Evolutionary conservation across 2,888 invertebrate species (phyloP).

Genomic region (Drosophila atripex): DNA sequence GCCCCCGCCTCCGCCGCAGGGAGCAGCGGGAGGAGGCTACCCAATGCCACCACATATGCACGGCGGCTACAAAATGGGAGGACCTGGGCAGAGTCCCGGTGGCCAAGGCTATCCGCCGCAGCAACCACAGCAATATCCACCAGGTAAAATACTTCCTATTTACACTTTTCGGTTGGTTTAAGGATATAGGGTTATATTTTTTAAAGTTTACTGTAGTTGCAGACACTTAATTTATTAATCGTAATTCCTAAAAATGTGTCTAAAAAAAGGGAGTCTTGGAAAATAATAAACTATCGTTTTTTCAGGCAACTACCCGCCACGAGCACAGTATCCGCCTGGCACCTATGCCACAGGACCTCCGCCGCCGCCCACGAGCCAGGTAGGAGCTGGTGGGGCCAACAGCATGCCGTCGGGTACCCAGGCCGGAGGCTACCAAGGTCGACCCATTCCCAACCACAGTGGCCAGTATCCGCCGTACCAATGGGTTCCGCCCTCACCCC

Average conservation of each 20-base stretch:
- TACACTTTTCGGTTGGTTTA: neutral
- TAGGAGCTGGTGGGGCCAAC: slow-evolving; percentile 79
- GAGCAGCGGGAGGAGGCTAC: slow-evolving; percentile 78
- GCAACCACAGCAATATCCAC: slow-evolving; percentile 86
- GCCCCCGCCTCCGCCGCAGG: slow-evolving; percentile 78
- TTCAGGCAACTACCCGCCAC: slow-evolving; percentile 83
- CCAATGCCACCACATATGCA: slow-evolving; percentile 83
- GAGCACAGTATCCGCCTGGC: slow-evolving; percentile 85
- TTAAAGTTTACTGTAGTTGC: too few species aligned
- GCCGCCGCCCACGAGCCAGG: slow-evolving; percentile 85
- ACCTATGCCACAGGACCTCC: slow-evolving; percentile 85
- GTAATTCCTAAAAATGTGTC: too few species aligned
- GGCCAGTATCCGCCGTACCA: slow-evolving; percentile 84
- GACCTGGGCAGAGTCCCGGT: slow-evolving; percentile 85
- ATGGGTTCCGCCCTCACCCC: slow-evolving; percentile 83
- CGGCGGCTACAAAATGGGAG: slow-evolving; percentile 87
- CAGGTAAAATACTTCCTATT: slow-evolving; percentile 80
- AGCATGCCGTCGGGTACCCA: slow-evolving; percentile 81
- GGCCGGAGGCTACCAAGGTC: slow-evolving; percentile 84
- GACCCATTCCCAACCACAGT: slow-evolving; percentile 86
- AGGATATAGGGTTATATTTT: neutral
- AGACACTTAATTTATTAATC: too few species aligned
- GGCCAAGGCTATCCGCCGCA: slow-evolving; percentile 86
- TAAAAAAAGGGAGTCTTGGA: too few species aligned
- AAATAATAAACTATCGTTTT: neutral